Percentiles rank a stretch among this genome's conserved stretches.
Conservation (phyloP, 2,113 vertebrate species). For the Australoheros scitulus region DNA sequence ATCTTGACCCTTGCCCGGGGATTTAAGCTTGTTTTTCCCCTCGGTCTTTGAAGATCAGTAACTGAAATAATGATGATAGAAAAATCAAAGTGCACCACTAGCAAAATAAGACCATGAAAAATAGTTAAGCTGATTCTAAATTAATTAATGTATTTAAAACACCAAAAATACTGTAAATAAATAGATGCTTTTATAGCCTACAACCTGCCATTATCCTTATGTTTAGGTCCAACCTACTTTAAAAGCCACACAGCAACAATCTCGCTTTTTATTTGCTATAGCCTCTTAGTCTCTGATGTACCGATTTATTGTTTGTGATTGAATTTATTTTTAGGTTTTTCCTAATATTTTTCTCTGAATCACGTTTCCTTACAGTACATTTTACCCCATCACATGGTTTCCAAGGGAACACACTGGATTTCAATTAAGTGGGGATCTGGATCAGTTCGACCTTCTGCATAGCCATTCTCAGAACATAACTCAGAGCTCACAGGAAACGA, state of each 20-base stretch:
- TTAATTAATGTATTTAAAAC: not conserved
- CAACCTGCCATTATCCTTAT: not conserved
- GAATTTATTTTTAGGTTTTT: not conserved
- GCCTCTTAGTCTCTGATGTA: not conserved
- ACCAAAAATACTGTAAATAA: not conserved
- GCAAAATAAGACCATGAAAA: not conserved
- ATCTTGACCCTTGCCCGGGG: not conserved
- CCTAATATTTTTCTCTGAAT: not conserved
- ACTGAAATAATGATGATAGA: not conserved
- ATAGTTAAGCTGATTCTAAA: not conserved
- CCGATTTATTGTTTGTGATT: not conserved
- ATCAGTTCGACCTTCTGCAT: conserved; percentile 23
- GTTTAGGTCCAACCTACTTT: not conserved
- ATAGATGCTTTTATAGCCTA: not conserved
- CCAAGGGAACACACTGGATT: conserved; percentile 52
- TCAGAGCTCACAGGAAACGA: not conserved
- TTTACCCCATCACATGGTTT: conserved; percentile 31
- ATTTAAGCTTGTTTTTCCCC: not conserved
- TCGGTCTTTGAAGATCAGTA: not conserved
- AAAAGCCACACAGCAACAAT: not conserved
- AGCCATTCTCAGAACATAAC: conserved; percentile 14
- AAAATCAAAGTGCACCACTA: not conserved
- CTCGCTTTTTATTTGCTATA: accelerated
- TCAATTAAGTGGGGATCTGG: conserved; percentile 29
- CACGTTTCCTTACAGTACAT: not conserved